phyloP scores from a whole-genome alignment of 2,888 invertebrate genomes.

The Drosophila gaucha region DNA sequence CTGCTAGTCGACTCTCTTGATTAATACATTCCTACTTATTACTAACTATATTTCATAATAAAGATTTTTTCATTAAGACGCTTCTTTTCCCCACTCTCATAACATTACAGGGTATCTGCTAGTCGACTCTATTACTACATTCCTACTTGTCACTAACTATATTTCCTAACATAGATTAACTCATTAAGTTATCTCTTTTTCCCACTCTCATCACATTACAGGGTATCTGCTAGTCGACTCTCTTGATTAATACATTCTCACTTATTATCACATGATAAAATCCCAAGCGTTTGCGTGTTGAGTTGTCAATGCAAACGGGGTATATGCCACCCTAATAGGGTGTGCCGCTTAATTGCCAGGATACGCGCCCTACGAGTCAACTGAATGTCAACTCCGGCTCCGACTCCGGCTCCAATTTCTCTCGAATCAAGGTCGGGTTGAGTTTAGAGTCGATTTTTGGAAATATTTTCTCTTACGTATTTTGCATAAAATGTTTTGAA shows the following conservation, averaged over 20 bases:
- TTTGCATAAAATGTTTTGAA: constrained; percentile 10
- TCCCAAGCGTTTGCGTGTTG: constrained; percentile 42
- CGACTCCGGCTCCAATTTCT: background rate
- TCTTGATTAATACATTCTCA: background rate
- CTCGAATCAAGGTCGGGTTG: constrained; percentile 26
- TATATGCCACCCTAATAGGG: constrained; percentile 14
- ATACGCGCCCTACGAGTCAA: constrained; percentile 9
- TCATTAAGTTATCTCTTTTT: background rate
- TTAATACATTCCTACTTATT: too few relatives aligned
- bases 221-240: background rate
- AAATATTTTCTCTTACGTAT: constrained; percentile 1
- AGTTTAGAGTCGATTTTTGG: background rate
- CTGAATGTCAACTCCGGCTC: constrained; percentile 12
- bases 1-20: too few relatives aligned
- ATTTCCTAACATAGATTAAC: too few relatives aligned
- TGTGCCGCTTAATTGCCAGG: constrained; percentile 62
- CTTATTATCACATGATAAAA: constrained; percentile 64
- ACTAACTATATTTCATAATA: too few relatives aligned
- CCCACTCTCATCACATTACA: background rate
- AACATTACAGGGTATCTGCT: too few relatives aligned
- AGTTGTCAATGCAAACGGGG: constrained; percentile 28
- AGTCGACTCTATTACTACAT: too few relatives aligned
- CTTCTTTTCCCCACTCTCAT: too few relatives aligned
- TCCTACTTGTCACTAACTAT: too few relatives aligned
- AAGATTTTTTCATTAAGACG: too few relatives aligned